Conservation (phyloP, 2,888 invertebrate species). For the Lepidocyrtoides sp. region DNA sequence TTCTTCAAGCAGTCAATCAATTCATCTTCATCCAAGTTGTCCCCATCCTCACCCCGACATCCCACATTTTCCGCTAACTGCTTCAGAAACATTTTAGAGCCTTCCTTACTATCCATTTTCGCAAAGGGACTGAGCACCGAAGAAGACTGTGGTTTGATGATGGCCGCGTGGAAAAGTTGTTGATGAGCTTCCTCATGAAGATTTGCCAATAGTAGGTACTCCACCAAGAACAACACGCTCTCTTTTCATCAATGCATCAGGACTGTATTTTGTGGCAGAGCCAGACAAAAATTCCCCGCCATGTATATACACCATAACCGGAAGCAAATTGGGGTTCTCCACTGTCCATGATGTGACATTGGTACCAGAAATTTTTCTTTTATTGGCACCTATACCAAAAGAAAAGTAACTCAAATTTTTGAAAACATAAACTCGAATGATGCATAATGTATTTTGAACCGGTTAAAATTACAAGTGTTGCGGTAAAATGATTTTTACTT, state of each 20-base stretch:
- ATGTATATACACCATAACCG: constrained; percentile 83
- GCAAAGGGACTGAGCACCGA: constrained; percentile 74
- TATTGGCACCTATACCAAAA: constrained; percentile 32
- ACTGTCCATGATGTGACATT: constrained; percentile 79
- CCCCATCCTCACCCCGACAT: constrained; percentile 23
- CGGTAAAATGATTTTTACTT: constrained; percentile 61
- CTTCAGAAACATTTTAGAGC: constrained; percentile 55
- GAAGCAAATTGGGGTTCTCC: constrained; percentile 78
- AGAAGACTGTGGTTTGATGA: constrained; percentile 76
- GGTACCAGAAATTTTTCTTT: constrained; percentile 25
- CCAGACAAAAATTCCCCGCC: constrained; percentile 82
- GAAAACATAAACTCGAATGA: too few species aligned
- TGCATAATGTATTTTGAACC: too few species aligned
- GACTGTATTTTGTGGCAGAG: constrained; percentile 76
- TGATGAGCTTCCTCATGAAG: constrained; percentile 20
- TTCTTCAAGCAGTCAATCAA: constrained; percentile 78
- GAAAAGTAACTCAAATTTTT: constrained; percentile 1
- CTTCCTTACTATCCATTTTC: constrained; percentile 53
- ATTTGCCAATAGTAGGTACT: constrained; percentile 80
- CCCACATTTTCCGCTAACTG: constrained; percentile 58
- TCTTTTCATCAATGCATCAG: constrained; percentile 77
- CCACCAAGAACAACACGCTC: constrained; percentile 82
- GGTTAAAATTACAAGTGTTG: not conserved
- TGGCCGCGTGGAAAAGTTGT: constrained; percentile 80
- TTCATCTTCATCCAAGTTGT: not conserved